Percentiles rank a stretch among this genome's conserved stretches.
Evolutionary conservation across 2,888 invertebrate genomes (phyloP).

Genomic region (Vesta saturnalis): DNA sequence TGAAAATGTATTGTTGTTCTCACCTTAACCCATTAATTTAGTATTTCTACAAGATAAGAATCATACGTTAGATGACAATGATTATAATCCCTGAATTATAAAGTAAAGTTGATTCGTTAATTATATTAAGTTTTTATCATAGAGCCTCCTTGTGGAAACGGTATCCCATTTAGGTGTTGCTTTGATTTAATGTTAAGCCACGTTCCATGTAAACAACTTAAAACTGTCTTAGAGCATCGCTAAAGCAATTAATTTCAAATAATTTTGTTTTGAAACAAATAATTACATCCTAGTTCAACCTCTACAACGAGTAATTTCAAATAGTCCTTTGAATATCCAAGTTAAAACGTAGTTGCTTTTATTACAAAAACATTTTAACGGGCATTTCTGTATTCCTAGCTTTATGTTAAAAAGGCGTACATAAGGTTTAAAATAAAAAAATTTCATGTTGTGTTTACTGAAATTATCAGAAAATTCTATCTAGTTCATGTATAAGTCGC

Average conservation of each 20-base stretch:
- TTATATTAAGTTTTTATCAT: background rate
- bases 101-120: background rate
- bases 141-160: background rate
- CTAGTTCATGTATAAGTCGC: no score
- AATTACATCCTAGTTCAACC: conserved; percentile 8
- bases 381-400: background rate
- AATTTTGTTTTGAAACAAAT: conserved; percentile 9
- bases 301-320: conserved; percentile 5
- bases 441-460: no score
- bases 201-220: background rate
- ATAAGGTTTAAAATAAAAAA: no score
- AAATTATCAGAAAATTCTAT: no score
- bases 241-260: conserved; percentile 6
- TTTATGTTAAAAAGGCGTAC: no score
- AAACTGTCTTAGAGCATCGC: conserved; percentile 6
- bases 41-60: no score
- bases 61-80: no score
- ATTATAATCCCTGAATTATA: no score
- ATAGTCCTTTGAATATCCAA: conserved; percentile 8
- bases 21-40: no score
- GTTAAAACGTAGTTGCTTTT: conserved; percentile 12
- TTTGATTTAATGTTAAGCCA: background rate
- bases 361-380: conserved; percentile 9
- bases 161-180: background rate
- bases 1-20: no score